phyloP scores from a whole-genome alignment of 2,888 invertebrate species.

The Nemurella pictetii region DNA sequence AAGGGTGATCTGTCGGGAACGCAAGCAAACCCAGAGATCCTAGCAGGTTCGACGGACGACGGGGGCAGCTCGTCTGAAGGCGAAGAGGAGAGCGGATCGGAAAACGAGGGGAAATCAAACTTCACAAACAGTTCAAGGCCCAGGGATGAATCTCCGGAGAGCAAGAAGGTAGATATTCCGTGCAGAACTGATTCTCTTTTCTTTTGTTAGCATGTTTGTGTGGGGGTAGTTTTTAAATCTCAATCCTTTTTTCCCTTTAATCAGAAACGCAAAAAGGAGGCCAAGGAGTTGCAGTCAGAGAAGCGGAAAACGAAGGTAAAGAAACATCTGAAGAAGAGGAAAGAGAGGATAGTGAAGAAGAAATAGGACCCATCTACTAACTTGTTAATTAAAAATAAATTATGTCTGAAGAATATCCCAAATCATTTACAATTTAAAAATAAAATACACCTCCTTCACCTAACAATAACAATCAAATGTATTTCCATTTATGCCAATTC shows the following conservation, averaged over 20 bases:
- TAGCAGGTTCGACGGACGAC: conserved; percentile 47
- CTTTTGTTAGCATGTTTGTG: not conserved
- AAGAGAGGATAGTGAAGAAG: conserved; percentile 66
- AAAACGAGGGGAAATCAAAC: conserved; percentile 48
- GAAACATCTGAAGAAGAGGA: conserved; percentile 90
- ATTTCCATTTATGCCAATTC: too few relatives aligned
- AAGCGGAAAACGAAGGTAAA: conserved; percentile 87
- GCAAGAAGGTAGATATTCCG: conserved; percentile 50
- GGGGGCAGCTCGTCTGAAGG: conserved; percentile 36
- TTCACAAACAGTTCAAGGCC: conserved; percentile 48
- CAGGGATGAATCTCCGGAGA: conserved; percentile 54
- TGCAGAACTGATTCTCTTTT: not conserved
- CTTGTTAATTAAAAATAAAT: too few relatives aligned
- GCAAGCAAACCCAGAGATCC: conserved; percentile 65
- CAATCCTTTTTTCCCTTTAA: conserved; percentile 40
- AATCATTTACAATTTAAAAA: too few relatives aligned
- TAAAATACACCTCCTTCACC: too few relatives aligned
- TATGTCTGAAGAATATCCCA: too few relatives aligned
- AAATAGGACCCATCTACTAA: too few relatives aligned
- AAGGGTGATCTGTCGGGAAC: conserved; percentile 78
- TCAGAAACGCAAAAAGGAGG: conserved; percentile 78
- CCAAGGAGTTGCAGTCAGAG: conserved; percentile 87
- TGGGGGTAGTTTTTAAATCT: not conserved
- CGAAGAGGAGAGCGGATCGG: conserved; percentile 43
- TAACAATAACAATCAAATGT: too few relatives aligned